Evolutionary conservation across 2,797 vertebrate genomes (phyloP).

Genomic region (Urosaurus nigricauda): DNA sequence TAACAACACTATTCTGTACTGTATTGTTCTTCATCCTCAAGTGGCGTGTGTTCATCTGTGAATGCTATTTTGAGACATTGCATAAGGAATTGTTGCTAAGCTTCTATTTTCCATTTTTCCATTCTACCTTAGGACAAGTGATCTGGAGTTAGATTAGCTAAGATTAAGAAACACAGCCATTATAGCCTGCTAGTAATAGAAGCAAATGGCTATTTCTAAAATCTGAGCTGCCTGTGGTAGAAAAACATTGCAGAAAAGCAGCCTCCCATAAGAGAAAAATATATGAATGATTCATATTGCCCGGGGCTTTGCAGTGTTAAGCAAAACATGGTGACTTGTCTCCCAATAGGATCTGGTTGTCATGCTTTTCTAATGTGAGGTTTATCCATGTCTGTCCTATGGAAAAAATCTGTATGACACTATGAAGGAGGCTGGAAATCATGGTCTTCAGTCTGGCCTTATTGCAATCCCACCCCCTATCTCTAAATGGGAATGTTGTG

Average conservation of each 20-base stretch:
- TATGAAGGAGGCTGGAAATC: not conserved
- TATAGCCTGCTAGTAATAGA: not conserved
- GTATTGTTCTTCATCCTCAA: not conserved
- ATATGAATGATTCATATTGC: constrained; percentile 40
- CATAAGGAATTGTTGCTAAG: not conserved
- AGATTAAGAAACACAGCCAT: not conserved
- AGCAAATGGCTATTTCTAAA: not conserved
- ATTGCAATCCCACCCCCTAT: not conserved
- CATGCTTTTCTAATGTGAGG: constrained; percentile 19
- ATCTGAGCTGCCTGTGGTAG: not conserved
- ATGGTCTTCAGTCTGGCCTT: not conserved
- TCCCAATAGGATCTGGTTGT: constrained; percentile 35
- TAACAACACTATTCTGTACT: not conserved
- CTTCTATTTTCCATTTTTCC: not conserved
- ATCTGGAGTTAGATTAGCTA: not conserved
- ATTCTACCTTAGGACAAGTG: not conserved
- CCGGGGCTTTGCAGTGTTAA: constrained; percentile 29
- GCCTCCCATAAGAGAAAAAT: constrained; percentile 8
- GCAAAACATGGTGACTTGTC: constrained; percentile 8
- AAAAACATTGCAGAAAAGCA: constrained; percentile 18
- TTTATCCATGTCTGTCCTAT: constrained; percentile 5
- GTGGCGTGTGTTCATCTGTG: not conserved
- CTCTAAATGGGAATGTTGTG: not conserved
- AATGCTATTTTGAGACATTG: not conserved
- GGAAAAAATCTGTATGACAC: not conserved